Percentiles rank a stretch among this genome's conserved stretches.
These are phyloP conservation scores for Platycercus adscitus DNA, from an alignment of 2,113 vertebrate species.

Conservation along the genomic window DNA sequence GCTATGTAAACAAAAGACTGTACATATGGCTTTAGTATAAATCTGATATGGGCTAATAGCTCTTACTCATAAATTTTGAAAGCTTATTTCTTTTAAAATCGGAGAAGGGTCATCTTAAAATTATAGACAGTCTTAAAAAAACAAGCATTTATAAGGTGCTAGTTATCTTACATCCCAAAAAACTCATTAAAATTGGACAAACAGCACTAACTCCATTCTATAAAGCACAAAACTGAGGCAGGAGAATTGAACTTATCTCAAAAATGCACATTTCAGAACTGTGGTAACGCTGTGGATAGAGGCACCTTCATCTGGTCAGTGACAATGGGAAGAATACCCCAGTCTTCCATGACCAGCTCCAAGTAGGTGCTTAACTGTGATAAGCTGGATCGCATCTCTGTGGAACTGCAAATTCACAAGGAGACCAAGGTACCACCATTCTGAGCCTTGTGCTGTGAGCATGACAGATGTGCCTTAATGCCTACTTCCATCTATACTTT, in stretches of 20 bases:
- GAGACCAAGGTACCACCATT: accelerated
- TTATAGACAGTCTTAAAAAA: background rate
- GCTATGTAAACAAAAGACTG: background rate
- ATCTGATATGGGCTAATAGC: background rate
- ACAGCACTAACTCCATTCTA: background rate
- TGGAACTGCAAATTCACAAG: background rate
- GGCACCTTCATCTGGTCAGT: background rate
- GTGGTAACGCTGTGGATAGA: background rate
- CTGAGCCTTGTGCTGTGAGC: background rate
- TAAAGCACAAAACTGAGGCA: background rate
- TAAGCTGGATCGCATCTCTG: background rate
- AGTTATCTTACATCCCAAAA: background rate
- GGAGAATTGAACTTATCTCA: background rate
- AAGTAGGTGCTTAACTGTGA: background rate
- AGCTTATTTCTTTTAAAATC: conserved; percentile 3
- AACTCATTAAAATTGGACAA: background rate
- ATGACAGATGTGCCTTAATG: background rate
- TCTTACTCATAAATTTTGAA: conserved; percentile 6
- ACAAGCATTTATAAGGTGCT: background rate
- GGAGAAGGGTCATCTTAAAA: background rate
- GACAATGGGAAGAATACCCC: background rate
- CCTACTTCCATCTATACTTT: background rate
- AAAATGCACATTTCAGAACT: background rate
- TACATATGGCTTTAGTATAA: conserved; percentile 2
- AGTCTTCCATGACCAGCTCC: background rate